A percentile compares a stretch with the other conserved stretches of the same genome.
These are phyloP conservation scores for Platysteira castanea DNA, from an alignment of 2,113 vertebrate species.

Conservation along the genomic window DNA sequence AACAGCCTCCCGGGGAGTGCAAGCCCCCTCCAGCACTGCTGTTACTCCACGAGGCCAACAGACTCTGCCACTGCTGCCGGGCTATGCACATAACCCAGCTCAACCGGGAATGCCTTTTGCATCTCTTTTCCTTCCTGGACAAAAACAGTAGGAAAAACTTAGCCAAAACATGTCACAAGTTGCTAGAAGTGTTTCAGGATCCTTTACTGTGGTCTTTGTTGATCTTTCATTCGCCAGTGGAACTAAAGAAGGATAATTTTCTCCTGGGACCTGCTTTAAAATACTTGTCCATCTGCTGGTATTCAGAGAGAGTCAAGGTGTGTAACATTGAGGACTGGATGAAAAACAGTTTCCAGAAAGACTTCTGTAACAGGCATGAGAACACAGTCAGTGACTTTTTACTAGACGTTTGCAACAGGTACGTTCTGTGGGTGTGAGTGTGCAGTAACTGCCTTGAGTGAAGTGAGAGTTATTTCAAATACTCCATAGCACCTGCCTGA, in stretches of 20 bases:
- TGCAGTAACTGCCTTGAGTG: neutral
- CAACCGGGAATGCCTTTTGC: conserved; percentile 87
- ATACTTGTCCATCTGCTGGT: conserved; percentile 86
- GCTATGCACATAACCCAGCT: conserved; percentile 86
- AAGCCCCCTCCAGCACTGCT: neutral
- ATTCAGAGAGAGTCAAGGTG: conserved; percentile 88
- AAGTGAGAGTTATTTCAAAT: neutral
- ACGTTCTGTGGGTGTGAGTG: conserved; percentile 53
- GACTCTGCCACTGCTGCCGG: neutral
- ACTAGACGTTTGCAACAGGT: conserved; percentile 82
- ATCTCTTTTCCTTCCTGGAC: conserved; percentile 93
- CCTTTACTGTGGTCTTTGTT: conserved; percentile 84
- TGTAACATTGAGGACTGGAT: conserved; percentile 93
- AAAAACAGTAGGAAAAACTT: conserved; percentile 83
- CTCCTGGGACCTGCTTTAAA: conserved; percentile 83
- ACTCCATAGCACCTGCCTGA: neutral
- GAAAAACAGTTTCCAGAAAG: conserved; percentile 87
- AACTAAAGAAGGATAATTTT: conserved; percentile 86
- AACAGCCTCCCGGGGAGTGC: conserved; percentile 25
- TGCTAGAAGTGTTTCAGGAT: conserved; percentile 83
- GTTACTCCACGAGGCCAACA: neutral
- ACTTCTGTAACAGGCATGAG: conserved; percentile 86
- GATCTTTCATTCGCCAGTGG: conserved; percentile 80
- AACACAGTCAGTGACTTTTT: conserved; percentile 83
- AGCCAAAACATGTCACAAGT: conserved; percentile 78